Base-by-base conservation (phyloP, 2,888 invertebrate species). In the Chymomyza amoena region DNA sequence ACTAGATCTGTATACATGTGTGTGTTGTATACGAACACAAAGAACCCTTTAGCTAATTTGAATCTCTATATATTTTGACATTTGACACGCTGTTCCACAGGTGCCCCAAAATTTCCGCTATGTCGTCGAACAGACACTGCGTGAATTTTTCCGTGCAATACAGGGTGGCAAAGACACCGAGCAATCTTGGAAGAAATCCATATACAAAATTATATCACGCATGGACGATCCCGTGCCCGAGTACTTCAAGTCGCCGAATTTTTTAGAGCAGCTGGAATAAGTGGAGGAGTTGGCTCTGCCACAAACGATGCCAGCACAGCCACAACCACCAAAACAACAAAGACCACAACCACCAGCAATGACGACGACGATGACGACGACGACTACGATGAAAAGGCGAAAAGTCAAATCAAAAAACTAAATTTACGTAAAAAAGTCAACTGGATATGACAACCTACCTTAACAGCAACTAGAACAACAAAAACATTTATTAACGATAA, bases 171-270 rank as follows among this genome's bases (percentile, higher is more conserved):
- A 99, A 93, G 99, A 99, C 93, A 94, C 95, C 73, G 99, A 99
- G 92, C 99, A 99, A 92, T 99, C 99, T 90, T 99, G 99, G 99
- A 99, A 99, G 94, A 99, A 99, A 93, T 96, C 98, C 90, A 99
- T 99, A 93, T 99, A 99, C 95, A 99, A 99, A 93, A 96, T 99
- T 90, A 99, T 99, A 93, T 98, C 99, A 89, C 96, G 99, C 92
- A 94, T 99, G 93, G 99, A 99, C 93, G 99, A 99, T 93, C 96
- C 97, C 79, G 97, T 99, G 90, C 99, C 99, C 84, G 99, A 99
- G 92, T 99, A 98, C 94, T 99, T 99, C 95, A 99, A 99, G 93
- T 97, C 98, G 90, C 98, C 99, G 85, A 98, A 99, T 94, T 99
- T 99, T 94, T 96, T 99, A 93, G 99, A 99, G 92, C 98, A 98